phyloP scores from a whole-genome alignment of 2,113 vertebrate genomes.

The Ascaphus truei region DNA sequence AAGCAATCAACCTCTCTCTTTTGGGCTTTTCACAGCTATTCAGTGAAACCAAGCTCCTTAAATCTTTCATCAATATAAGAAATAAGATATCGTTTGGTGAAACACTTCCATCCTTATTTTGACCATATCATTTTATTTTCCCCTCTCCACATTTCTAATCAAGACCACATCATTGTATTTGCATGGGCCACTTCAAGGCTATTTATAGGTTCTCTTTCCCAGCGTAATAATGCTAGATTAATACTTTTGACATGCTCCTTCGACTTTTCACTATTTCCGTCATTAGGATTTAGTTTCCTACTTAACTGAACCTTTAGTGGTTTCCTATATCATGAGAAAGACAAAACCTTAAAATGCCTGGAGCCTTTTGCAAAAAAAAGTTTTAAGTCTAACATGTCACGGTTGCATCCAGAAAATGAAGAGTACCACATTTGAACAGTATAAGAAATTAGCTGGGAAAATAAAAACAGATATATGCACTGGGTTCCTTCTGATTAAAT shows the following conservation, averaged over 20 bases:
- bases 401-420: neutral
- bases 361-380: slow-evolving; percentile 8
- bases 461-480: slow-evolving; percentile 2
- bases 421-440: neutral
- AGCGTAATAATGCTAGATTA: slow-evolving; percentile 10
- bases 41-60: slow-evolving; percentile 61
- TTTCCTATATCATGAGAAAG: slow-evolving; percentile 38
- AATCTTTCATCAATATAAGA: slow-evolving; percentile 60
- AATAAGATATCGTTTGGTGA: slow-evolving; percentile 20
- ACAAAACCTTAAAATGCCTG: slow-evolving; percentile 13
- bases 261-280: slow-evolving; percentile 46
- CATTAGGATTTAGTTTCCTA: slow-evolving; percentile 43
- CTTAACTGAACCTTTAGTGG: slow-evolving; percentile 36
- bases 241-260: slow-evolving; percentile 31
- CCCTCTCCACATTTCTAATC: neutral
- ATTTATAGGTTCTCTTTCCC: neutral
- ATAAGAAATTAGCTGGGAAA: neutral
- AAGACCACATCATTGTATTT: neutral
- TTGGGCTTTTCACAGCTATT: slow-evolving; percentile 63
- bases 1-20: slow-evolving; percentile 68
- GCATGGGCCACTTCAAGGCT: no score
- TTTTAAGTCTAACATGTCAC: neutral
- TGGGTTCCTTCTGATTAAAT: neutral
- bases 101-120: neutral
- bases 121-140: neutral